Percentiles rank a stretch among this genome's conserved stretches.
phyloP scores from a whole-genome alignment of 2,888 invertebrate genomes.

The Ornithoptera alexandrae region DNA sequence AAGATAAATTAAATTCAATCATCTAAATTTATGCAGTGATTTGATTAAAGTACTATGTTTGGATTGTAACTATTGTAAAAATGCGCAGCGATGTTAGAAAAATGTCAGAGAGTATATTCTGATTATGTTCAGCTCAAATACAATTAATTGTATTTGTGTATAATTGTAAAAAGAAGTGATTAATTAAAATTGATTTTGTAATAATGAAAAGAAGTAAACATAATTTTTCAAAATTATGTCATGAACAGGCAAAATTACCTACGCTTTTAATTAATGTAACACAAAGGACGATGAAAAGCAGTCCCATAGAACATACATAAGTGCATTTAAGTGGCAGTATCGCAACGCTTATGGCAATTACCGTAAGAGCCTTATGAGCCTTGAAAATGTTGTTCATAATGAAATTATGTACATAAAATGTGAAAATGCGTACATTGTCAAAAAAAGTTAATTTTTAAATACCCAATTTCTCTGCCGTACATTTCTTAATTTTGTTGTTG shows the following conservation, averaged over 20 bases:
- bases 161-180: too few species aligned
- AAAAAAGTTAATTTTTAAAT: not conserved
- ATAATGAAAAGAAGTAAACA: not conserved
- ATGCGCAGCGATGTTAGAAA: too few species aligned
- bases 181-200: too few species aligned
- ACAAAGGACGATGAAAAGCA: constrained; percentile 9
- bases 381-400: not conserved
- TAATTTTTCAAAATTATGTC: not conserved
- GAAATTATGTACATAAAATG: not conserved
- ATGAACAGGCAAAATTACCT: not conserved
- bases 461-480: not conserved
- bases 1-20: not conserved
- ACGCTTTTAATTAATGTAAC: not conserved
- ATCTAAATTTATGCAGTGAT: not conserved
- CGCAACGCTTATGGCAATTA: constrained; percentile 12
- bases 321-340: constrained; percentile 8
- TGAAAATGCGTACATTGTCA: not conserved
- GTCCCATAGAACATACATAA: not conserved
- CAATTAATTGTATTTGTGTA: too few species aligned
- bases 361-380: not conserved
- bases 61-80: too few species aligned
- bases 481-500: too few species aligned
- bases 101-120: too few species aligned
- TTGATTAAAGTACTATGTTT: not conserved
- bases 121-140: too few species aligned